These are phyloP conservation scores for Philypnodon macrostomus DNA, from an alignment of 2,797 vertebrate genomes.

Conservation along the genomic window DNA sequence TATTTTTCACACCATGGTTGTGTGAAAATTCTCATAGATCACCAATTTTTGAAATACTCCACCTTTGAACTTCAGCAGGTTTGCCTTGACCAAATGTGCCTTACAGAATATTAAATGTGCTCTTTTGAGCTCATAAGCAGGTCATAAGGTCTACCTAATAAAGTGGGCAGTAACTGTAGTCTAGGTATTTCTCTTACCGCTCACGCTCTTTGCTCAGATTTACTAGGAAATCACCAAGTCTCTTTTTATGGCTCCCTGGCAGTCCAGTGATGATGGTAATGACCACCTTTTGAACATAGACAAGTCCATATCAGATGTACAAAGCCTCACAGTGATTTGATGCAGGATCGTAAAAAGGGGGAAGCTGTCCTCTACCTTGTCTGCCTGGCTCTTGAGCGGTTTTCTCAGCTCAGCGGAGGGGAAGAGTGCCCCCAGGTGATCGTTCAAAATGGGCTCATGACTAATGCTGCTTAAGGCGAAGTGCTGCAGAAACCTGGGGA, in stretches of 20 bases:
- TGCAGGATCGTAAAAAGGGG: neutral
- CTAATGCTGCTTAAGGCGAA: conserved; percentile 87
- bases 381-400: conserved; percentile 55
- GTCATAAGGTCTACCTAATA: too few relatives aligned
- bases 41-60: too few relatives aligned
- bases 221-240: conserved; percentile 84
- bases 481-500: conserved; percentile 87
- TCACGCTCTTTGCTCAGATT: conserved; percentile 83
- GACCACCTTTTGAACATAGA: conserved; percentile 75
- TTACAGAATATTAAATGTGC: too few relatives aligned
- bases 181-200: conserved; percentile 72
- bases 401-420: conserved; percentile 71
- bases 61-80: too few relatives aligned
- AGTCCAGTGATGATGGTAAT: conserved; percentile 88
- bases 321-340: neutral
- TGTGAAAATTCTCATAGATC: too few relatives aligned
- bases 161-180: too few relatives aligned
- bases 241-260: conserved; percentile 86
- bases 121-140: too few relatives aligned
- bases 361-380: conserved; percentile 77
- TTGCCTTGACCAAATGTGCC: too few relatives aligned
- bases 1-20: too few relatives aligned
- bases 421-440: conserved; percentile 85
- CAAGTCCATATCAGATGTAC: conserved; percentile 18
- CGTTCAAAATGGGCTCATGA: conserved; percentile 80